Conservation (phyloP, 2,113 vertebrate species). For the Cyprinus carpio region DNA sequence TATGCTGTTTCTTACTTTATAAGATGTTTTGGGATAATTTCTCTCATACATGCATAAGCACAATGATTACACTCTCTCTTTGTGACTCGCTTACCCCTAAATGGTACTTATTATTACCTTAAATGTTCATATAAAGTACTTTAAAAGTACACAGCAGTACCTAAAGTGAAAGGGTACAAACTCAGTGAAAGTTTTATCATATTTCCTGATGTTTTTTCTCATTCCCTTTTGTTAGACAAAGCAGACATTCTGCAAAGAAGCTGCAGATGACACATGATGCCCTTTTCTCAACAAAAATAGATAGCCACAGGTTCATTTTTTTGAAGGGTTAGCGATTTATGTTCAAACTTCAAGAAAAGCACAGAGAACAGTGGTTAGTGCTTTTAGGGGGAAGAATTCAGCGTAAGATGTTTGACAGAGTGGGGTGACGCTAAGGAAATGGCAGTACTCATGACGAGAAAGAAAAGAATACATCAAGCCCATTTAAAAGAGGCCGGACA, state of each 20-base stretch:
- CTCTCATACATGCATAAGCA: not conserved
- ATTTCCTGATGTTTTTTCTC: not conserved
- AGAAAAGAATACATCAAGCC: constrained; percentile 57
- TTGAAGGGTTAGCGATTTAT: not conserved
- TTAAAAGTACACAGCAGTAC: no score
- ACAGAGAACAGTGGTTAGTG: not conserved
- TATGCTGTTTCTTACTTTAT: not conserved
- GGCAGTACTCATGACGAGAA: constrained; percentile 34
- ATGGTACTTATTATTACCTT: no score
- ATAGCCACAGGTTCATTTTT: not conserved
- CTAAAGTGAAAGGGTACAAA: no score
- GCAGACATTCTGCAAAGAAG: not conserved
- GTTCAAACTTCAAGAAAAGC: constrained; percentile 4
- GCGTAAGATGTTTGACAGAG: constrained; percentile 39
- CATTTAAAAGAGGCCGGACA: constrained; percentile 51
- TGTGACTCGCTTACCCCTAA: no score
- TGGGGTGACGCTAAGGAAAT: constrained; percentile 31
- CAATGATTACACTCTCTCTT: not conserved
- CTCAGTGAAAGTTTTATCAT: not conserved
- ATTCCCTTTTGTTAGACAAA: not conserved
- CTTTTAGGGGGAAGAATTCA: constrained; percentile 33
- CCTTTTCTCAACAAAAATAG: not conserved
- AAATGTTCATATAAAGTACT: no score
- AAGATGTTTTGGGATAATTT: not conserved
- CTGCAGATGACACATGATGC: not conserved